Evolutionary conservation across 2,797 vertebrate genomes (phyloP).

Genomic region (Odontamblyopus rebecca): DNA sequence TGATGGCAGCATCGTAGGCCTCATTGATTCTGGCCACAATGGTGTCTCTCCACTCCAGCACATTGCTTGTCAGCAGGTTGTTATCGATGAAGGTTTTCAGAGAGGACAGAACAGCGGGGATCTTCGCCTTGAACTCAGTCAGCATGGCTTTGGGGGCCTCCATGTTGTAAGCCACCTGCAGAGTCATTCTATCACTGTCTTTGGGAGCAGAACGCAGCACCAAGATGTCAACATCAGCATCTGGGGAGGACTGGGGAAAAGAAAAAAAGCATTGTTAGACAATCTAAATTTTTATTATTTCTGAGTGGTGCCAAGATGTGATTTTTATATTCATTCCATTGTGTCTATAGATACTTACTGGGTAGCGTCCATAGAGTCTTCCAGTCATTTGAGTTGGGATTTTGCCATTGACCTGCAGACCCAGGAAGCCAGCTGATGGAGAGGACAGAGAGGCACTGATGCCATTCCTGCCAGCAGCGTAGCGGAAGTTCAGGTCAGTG

Average conservation of each 20-base stretch:
- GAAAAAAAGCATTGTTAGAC: slow-evolving; percentile 9
- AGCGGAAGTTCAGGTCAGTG: slow-evolving; percentile 67
- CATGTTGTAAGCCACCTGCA: slow-evolving; percentile 81
- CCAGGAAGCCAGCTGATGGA: slow-evolving; percentile 75
- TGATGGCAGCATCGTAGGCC: slow-evolving; percentile 58
- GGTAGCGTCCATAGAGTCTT: slow-evolving; percentile 79
- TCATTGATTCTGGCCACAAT: slow-evolving; percentile 64
- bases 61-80: slow-evolving; percentile 70
- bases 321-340: not conserved
- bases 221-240: slow-evolving; percentile 80
- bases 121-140: slow-evolving; percentile 70
- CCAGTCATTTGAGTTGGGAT: slow-evolving; percentile 57
- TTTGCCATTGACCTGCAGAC: slow-evolving; percentile 63
- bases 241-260: slow-evolving; percentile 76
- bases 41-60: slow-evolving; percentile 67
- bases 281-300: not conserved
- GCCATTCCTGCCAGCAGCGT: slow-evolving; percentile 49
- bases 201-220: slow-evolving; percentile 67
- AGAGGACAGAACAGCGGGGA: slow-evolving; percentile 72
- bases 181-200: slow-evolving; percentile 62
- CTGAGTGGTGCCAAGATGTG: not conserved
- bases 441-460: slow-evolving; percentile 66
- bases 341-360: slow-evolving; percentile 71
- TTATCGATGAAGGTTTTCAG: slow-evolving; percentile 71
- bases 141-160: slow-evolving; percentile 73